Evolutionary conservation across 2,797 vertebrate genomes (phyloP).

Genomic region (Gallirallus australis): DNA sequence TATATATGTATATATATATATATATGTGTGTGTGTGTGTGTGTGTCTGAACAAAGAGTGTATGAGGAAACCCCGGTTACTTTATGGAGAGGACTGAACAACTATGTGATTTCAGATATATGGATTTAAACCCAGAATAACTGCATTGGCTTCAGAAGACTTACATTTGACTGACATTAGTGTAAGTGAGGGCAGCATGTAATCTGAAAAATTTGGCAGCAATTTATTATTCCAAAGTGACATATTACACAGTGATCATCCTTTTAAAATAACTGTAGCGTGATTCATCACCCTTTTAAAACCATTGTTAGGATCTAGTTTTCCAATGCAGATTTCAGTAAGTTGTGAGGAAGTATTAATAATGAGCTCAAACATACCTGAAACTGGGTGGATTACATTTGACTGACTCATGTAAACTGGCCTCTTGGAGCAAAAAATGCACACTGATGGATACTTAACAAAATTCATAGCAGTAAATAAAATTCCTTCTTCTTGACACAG

Average conservation of each 20-base stretch:
- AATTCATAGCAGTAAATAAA: constrained; percentile 1
- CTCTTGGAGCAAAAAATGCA: background rate
- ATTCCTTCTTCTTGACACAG: background rate
- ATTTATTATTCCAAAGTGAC: background rate
- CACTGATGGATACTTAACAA: background rate
- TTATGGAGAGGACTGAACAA: background rate
- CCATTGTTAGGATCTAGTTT: background rate
- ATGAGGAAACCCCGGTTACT: background rate
- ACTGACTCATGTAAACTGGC: background rate
- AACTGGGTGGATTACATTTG: background rate
- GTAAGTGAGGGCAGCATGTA: background rate
- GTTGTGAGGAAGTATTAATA: constrained; percentile 8
- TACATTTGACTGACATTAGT: background rate
- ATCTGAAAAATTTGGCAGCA: background rate
- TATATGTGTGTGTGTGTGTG: no score
- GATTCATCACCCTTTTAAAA: background rate
- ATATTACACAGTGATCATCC: background rate
- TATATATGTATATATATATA: background rate
- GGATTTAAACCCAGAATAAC: background rate
- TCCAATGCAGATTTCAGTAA: background rate
- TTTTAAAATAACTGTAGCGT: background rate
- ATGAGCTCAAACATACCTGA: background rate
- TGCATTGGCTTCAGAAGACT: background rate
- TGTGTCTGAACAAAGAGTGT: background rate
- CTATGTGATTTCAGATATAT: background rate